A percentile compares a stretch with the other conserved stretches of the same genome.
These are phyloP conservation scores for Chloroclysta siterata DNA, from an alignment of 2,888 invertebrate species.

Conservation along the genomic window DNA sequence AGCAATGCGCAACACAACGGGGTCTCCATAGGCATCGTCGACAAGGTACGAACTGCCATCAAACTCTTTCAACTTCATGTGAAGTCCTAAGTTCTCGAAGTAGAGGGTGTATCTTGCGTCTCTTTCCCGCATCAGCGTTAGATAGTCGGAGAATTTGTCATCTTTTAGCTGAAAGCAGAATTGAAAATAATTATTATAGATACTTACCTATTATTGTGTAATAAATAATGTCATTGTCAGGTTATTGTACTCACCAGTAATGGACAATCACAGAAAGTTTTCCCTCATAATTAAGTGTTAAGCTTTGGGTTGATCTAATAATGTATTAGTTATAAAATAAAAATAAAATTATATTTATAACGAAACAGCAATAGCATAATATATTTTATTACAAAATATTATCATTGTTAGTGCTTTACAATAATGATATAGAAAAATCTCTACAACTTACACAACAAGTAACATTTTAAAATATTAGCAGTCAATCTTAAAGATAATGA, in stretches of 20 bases:
- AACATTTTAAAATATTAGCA: neutral
- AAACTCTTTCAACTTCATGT: slow-evolving; percentile 67
- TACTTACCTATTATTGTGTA: neutral
- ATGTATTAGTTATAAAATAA: neutral
- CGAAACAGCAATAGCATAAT: neutral
- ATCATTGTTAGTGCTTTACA: neutral
- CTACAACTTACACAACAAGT: neutral
- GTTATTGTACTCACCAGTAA: slow-evolving; percentile 6
- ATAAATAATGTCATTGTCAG: neutral
- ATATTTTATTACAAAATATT: neutral
- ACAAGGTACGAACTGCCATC: slow-evolving; percentile 57
- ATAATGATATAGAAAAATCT: neutral
- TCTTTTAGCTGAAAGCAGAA: slow-evolving; percentile 62
- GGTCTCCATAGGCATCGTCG: slow-evolving; percentile 63
- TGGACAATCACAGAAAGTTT: neutral
- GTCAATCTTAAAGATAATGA: neutral
- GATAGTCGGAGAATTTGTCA: slow-evolving; percentile 70
- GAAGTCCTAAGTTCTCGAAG: slow-evolving; percentile 74
- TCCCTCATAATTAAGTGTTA: too few species aligned
- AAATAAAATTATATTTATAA: neutral
- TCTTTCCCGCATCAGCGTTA: slow-evolving; percentile 70
- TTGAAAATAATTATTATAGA: neutral
- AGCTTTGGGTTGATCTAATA: too few species aligned
- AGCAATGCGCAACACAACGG: slow-evolving; percentile 71
- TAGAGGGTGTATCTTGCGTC: slow-evolving; percentile 76